These are phyloP conservation scores for Calameuta idolon DNA, from an alignment of 2,888 invertebrate species.

Conservation along the genomic window DNA sequence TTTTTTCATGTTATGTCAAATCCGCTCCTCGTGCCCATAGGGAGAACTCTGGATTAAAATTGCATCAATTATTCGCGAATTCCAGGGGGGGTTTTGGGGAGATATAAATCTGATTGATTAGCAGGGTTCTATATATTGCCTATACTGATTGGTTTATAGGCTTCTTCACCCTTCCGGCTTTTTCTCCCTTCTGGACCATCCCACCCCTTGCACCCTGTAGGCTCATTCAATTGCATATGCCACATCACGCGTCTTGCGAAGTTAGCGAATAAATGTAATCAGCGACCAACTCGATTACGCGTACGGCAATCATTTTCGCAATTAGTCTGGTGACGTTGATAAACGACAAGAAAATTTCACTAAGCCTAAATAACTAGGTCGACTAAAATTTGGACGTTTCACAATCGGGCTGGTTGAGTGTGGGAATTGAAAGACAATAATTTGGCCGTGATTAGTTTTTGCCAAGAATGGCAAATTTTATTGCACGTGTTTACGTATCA, in stretches of 20 bases:
- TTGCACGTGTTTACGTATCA: too few species aligned
- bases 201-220: constrained; percentile 4
- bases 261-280: constrained; percentile 41
- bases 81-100: background rate
- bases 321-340: background rate
- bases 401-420: background rate
- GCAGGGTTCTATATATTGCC: constrained; percentile 26
- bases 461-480: too few species aligned
- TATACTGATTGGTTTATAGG: constrained; percentile 42
- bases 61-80: constrained; percentile 13
- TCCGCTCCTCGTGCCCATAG: constrained; percentile 1
- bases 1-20: background rate
- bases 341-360: background rate
- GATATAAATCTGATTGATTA: constrained; percentile 29
- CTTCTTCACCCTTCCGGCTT: background rate
- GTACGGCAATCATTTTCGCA: background rate
- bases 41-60: constrained; percentile 36
- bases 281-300: constrained; percentile 43
- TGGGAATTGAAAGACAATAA: background rate
- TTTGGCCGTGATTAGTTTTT: background rate
- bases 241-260: constrained; percentile 38
- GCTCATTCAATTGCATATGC: constrained; percentile 31
- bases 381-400: background rate
- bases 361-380: background rate
- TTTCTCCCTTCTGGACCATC: constrained; percentile 19